Evolutionary conservation across 2,888 invertebrate genomes (phyloP).

Genomic region (Trichopoda pennipes): DNA sequence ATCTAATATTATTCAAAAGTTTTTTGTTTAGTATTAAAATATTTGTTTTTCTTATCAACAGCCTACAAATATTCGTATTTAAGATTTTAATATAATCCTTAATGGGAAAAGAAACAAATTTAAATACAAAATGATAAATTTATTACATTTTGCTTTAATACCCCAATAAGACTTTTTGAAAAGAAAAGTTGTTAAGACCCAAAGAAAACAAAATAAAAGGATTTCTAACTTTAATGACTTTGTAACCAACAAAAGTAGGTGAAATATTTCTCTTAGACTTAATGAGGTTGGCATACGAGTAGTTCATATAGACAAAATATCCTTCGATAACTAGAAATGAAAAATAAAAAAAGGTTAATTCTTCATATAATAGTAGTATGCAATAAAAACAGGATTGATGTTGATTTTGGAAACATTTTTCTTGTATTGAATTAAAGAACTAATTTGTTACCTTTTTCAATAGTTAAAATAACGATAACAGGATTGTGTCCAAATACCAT

Average conservation of each 20-base stretch:
- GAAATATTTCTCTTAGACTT: background rate
- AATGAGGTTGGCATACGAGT: background rate
- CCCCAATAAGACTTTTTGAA: conserved; percentile 39
- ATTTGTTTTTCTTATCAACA: background rate
- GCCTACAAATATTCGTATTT: background rate
- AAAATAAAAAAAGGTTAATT: conserved; percentile 1
- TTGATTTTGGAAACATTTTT: conserved; percentile 39
- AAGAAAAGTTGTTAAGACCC: conserved; percentile 39
- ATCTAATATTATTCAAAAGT: background rate
- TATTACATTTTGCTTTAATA: conserved; percentile 41
- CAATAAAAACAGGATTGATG: conserved; percentile 35
- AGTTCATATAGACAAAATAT: background rate
- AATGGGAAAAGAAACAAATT: background rate
- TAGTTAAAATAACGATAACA: too few relatives aligned
- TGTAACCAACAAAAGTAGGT: background rate
- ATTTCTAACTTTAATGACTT: background rate
- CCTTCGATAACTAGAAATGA: background rate
- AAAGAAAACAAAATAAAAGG: conserved; percentile 1
- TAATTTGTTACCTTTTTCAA: background rate
- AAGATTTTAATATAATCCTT: background rate
- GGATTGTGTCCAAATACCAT: too few relatives aligned
- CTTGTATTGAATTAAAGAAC: background rate
- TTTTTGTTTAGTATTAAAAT: background rate
- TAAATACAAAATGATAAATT: conserved; percentile 36
- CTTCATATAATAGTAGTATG: background rate